Conservation (phyloP, 2,888 invertebrate genomes). For the Agrotis clavis region DNA sequence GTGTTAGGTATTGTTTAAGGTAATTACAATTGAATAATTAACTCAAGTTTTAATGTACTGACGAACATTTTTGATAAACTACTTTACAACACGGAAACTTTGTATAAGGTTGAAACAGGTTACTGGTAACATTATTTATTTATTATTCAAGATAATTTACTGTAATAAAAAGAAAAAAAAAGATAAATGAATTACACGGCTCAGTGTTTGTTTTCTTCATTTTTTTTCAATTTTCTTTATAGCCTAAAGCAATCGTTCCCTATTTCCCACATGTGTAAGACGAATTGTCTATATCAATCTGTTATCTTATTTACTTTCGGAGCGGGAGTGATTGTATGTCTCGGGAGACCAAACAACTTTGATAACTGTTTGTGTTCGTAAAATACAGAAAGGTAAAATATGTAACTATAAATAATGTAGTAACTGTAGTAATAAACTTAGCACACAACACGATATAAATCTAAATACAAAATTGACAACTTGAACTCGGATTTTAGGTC, state of each 20-base stretch:
- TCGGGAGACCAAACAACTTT: slow-evolving; percentile 38
- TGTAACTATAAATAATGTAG: no score
- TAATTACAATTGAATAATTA: slow-evolving; percentile 17
- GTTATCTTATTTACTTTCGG: slow-evolving; percentile 45
- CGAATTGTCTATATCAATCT: slow-evolving; percentile 46
- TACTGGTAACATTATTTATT: background rate
- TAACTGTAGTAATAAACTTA: no score
- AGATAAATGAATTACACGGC: no score
- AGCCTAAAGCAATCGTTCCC: background rate
- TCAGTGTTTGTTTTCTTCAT: no score
- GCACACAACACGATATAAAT: no score
- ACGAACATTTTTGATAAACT: slow-evolving; percentile 11
- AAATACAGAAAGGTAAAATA: slow-evolving; percentile 26
- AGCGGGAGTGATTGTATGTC: slow-evolving; percentile 40
- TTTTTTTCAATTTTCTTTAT: slow-evolving; percentile 1
- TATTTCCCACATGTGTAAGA: slow-evolving; percentile 21
- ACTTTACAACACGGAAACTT: slow-evolving; percentile 18
- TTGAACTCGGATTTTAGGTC: background rate
- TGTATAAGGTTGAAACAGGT: background rate
- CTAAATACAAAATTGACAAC: background rate
- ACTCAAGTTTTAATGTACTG: background rate
- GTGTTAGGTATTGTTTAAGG: slow-evolving; percentile 17
- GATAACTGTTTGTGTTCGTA: slow-evolving; percentile 29
- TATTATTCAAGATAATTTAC: background rate
- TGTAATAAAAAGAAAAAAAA: no score